A percentile compares a stretch with the other conserved stretches of the same genome.
Evolutionary conservation across 2,113 vertebrate genomes (phyloP).

Genomic region (Ailuropoda melanoleuca): DNA sequence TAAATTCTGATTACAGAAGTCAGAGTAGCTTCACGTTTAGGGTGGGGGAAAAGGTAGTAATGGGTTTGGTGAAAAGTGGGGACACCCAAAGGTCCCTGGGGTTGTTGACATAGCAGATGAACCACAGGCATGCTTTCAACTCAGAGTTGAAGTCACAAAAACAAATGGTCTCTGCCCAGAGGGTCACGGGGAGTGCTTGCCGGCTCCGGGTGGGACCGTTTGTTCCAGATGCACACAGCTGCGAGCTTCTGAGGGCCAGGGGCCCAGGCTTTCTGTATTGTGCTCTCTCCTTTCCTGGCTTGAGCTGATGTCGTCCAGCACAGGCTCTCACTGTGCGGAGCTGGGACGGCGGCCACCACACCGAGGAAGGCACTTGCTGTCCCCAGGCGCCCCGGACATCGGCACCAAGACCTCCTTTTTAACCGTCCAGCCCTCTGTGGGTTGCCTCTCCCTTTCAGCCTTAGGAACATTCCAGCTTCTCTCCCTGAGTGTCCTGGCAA

Average conservation of each 20-base stretch:
- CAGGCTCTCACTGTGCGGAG: slow-evolving; percentile 48
- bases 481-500: background rate
- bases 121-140: no score
- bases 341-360: slow-evolving; percentile 20
- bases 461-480: background rate
- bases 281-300: background rate
- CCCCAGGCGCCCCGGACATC: background rate
- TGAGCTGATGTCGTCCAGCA: background rate
- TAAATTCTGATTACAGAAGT: background rate
- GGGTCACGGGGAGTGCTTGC: background rate
- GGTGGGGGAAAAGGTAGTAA: background rate
- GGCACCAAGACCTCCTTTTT: background rate
- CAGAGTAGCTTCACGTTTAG: background rate
- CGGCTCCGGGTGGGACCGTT: background rate
- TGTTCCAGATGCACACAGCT: slow-evolving; percentile 64
- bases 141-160: background rate
- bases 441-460: background rate
- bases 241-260: background rate
- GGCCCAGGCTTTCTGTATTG: background rate
- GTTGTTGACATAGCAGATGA: background rate
- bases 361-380: background rate
- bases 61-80: accelerated
- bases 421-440: background rate
- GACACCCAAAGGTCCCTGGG: background rate
- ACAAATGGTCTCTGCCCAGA: background rate